Evolutionary conservation across 2,888 invertebrate species (phyloP).

Genomic region (Sarcophaga carnaria): DNA sequence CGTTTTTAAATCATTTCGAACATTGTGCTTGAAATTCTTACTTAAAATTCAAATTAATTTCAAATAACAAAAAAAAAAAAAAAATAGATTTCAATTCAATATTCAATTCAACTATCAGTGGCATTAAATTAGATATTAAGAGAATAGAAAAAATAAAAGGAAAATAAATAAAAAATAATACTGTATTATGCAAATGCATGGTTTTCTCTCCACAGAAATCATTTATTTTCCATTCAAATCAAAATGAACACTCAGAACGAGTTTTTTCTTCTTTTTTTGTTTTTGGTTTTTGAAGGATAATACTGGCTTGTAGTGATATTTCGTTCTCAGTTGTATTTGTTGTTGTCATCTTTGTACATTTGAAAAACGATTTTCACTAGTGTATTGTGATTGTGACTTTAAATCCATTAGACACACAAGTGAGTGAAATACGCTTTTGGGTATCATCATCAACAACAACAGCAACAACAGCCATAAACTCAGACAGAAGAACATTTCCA

Average conservation of each 20-base stretch:
- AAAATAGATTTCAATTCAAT: not conserved
- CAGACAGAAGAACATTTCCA: slow-evolving; percentile 58
- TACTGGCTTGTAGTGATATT: not conserved
- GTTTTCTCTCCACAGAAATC: too few relatives aligned
- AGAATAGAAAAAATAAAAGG: too few relatives aligned
- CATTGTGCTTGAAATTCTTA: not conserved
- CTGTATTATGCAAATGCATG: too few relatives aligned
- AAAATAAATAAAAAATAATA: too few relatives aligned
- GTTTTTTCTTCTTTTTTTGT: not conserved
- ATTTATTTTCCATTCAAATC: not conserved
- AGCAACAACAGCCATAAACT: slow-evolving; percentile 26
- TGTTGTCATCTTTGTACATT: not conserved
- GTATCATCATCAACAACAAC: slow-evolving; percentile 39
- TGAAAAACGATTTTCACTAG: slow-evolving; percentile 14
- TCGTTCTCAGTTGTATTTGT: not conserved
- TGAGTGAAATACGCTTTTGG: slow-evolving; percentile 45
- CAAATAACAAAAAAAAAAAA: not conserved
- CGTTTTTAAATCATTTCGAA: too few relatives aligned
- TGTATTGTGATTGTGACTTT: slow-evolving; percentile 27
- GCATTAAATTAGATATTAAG: slow-evolving; percentile 21
- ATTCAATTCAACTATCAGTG: not conserved
- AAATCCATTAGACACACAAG: slow-evolving; percentile 40
- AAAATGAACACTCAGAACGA: slow-evolving; percentile 30
- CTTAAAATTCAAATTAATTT: slow-evolving; percentile 21
- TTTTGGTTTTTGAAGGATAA: too few relatives aligned